Evolutionary conservation across 2,797 vertebrate species (phyloP), one percentile per base, ranked within the genome.

Genomic region (Diplodus puntazzo): DNA sequence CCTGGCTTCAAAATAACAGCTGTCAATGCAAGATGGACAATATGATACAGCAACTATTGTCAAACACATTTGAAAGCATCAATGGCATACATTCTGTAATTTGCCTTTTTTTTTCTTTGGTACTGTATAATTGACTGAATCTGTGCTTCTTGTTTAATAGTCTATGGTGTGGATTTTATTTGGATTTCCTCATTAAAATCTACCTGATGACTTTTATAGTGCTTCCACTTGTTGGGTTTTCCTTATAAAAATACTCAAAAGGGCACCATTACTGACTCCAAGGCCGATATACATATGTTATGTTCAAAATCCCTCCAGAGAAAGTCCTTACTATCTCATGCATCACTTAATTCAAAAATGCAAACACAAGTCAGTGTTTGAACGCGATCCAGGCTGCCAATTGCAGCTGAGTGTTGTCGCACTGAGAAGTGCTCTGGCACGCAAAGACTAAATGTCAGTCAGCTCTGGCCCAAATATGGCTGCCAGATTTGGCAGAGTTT

Each of bases 351-450:
- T 87, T 81, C 53, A 69, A 58, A 67, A 79, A 81, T 59, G 54
- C 77, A 43, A 76, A 79, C 82, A 71, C 63, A 84, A 77, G 20
- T 61, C 59, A 27, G 53, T 54, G 69, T 78, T 67, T 85, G 78
- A 89, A 84, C 55, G 30, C 23, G 21, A 17, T 87, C 86, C 88
- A 88, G 88, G 71, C 82, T 68, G 71, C 69, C 60, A 58, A 87
- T 82, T 80, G 69, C 73, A 77, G 62, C 62, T 30, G 69, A 82
- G 61, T 64, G 76, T 54, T 90, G 81, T 75, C 70, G 71, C 63
- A 17, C 25, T 58, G n/a, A 21, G 11, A 73, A 16, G 46, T 50
- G 57, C 63, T 77, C 69, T 87, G 83, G 75, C 80, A 71, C 43
- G 5, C 34, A 53, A 72, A 39, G 25, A 57, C 54, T 18, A 45